phyloP scores from a whole-genome alignment of 2,888 invertebrate genomes.

The Sepioteuthis lessoniana region DNA sequence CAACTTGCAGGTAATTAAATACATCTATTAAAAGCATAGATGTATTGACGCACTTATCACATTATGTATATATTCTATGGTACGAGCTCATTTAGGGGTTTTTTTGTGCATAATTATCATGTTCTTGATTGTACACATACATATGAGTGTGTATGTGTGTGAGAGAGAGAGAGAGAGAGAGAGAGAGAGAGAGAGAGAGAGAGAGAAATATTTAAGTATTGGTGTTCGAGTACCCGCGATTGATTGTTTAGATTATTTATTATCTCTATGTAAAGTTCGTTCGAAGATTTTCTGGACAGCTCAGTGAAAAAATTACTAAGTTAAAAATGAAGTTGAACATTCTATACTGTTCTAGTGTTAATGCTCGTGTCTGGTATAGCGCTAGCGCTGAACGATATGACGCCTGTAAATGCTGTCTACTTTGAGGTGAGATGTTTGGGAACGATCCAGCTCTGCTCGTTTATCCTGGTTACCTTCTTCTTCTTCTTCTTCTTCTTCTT shows the following conservation, averaged over 20 bases:
- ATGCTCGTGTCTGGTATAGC: neutral
- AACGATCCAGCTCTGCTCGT: neutral
- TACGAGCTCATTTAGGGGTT: neutral
- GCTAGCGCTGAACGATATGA: conserved; percentile 38
- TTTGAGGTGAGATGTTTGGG: conserved; percentile 17
- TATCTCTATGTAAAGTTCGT: neutral
- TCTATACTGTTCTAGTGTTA: neutral
- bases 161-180: no score
- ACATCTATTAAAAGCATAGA: no score
- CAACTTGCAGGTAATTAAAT: neutral
- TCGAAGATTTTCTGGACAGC: neutral
- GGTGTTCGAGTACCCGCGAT: neutral
- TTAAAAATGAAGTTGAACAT: neutral
- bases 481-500: neutral
- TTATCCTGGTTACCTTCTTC: neutral
- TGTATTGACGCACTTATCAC: neutral
- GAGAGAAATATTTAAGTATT: neutral
- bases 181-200: no score
- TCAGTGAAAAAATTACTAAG: neutral
- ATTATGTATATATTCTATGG: neutral
- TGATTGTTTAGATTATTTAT: neutral
- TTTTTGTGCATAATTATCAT: neutral
- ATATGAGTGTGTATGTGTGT: no score
- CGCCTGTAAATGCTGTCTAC: conserved; percentile 19
- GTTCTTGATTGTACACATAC: no score